phyloP scores from a whole-genome alignment of 2,113 vertebrate genomes.

The Nothobranchius kuhntae region DNA sequence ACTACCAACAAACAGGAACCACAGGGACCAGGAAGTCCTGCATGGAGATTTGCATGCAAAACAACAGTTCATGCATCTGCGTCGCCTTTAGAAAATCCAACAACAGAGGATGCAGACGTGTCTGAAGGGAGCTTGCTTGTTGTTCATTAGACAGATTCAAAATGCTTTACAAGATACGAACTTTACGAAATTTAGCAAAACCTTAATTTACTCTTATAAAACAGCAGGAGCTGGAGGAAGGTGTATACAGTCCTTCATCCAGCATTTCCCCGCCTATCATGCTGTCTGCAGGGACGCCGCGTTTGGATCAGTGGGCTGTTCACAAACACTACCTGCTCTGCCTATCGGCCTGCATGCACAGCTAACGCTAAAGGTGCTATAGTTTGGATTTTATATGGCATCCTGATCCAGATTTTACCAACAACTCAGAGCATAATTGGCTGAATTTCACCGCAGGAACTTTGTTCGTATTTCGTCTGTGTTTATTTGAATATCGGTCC shows the following conservation, averaged over 20 bases:
- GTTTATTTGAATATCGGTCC: too few species aligned
- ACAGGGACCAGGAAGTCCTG: constrained; percentile 76
- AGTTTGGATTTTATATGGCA: not conserved
- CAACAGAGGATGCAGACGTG: constrained; percentile 77
- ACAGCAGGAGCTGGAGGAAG: constrained; percentile 26
- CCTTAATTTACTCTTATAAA: constrained; percentile 93
- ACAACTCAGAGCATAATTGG: not conserved
- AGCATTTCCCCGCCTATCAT: constrained; percentile 79
- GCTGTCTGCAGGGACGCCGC: constrained; percentile 83
- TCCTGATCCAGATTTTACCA: constrained; percentile 3
- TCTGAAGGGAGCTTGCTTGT: constrained; percentile 79
- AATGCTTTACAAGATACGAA: constrained; percentile 92
- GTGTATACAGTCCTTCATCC: constrained; percentile 59
- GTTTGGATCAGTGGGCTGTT: constrained; percentile 61
- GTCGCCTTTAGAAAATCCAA: constrained; percentile 80
- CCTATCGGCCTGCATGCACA: constrained; percentile 87
- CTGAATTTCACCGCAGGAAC: not conserved
- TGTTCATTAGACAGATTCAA: constrained; percentile 81
- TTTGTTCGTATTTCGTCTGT: too few species aligned
- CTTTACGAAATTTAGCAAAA: constrained; percentile 96
- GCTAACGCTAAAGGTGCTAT: constrained; percentile 52
- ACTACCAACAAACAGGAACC: constrained; percentile 76
- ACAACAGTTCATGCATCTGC: constrained; percentile 91
- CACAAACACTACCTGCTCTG: constrained; percentile 71
- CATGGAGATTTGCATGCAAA: constrained; percentile 90